Base-by-base conservation (phyloP, 2,113 vertebrate species). In the Danionella cerebrum region DNA sequence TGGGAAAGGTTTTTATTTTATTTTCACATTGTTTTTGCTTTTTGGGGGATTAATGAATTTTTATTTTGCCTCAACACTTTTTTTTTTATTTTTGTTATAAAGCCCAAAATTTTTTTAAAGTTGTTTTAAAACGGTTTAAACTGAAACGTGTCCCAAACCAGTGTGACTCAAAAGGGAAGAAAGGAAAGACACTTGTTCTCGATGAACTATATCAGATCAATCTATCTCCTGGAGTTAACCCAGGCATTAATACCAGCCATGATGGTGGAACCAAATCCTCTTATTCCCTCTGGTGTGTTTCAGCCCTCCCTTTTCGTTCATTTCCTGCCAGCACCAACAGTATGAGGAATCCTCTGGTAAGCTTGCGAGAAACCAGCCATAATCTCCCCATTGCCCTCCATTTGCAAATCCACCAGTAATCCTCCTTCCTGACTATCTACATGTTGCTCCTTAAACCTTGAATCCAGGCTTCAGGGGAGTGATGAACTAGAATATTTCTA, bases 361-460 rank as follows among this genome's bases (percentile, higher is more conserved):
- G 68, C 47, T 52, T 51, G 55, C 8, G 44, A 54, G 33, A 67
- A 33, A 65, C 73, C 59, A 50, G 45, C 25, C 63, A 41, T 83
- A 84, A 86, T 84, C 79, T 78, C 72, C 54, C 55, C 27, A 6
- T 62, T 41, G 25, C 67, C 79, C 81, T 83, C 78, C 74, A 48
- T 67, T 74, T 53, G 10, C 42, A 79, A 77, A 83, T 81, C 71
- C 67, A 68, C 78, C 73, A 80, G 78, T 84, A 83, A 84, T 84
- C 78, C 73, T 69, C 45, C 76, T 75, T 53, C 4, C 50, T 31
- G 29, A 73, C 80, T 77, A 80, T 81, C 69, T 77, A 65, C 79
- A 81, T 80, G 78, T 78, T 78, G 67, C 55, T 74, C 29, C 57
- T 75, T 69, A 71, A 75, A 73, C 79, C 75, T 76, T 68, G 18